Conservation (phyloP, 2,888 invertebrate species). For the Poecilobothrus nobilitatus region DNA sequence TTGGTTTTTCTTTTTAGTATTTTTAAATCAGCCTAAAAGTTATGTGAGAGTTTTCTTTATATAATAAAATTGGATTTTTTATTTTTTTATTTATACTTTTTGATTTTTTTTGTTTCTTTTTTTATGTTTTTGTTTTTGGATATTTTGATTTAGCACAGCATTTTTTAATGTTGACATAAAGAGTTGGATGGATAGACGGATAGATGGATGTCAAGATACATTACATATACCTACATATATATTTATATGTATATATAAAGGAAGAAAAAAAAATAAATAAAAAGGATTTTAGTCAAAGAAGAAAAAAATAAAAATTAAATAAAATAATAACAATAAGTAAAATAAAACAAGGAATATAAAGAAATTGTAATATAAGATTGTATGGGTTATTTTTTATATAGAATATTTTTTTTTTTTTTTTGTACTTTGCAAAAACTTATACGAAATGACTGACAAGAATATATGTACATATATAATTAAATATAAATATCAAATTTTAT, state of each 20-base stretch:
- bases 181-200: neutral
- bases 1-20: neutral
- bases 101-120: too few relatives aligned
- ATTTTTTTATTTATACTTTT: neutral
- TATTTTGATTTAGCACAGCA: conserved; percentile 6
- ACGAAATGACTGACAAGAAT: too few relatives aligned
- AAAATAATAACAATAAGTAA: neutral
- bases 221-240: neutral
- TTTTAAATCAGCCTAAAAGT: conserved; percentile 1
- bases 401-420: too few relatives aligned
- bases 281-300: neutral
- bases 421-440: too few relatives aligned
- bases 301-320: too few relatives aligned
- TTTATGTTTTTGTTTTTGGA: neutral
- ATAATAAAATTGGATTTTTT: conserved; percentile 3
- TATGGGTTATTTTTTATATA: neutral
- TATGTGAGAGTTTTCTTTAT: conserved; percentile 3
- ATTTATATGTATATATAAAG: neutral
- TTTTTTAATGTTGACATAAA: conserved; percentile 3
- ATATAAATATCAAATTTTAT: too few relatives aligned
- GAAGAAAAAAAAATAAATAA: neutral
- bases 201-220: neutral
- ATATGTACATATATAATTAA: too few relatives aligned
- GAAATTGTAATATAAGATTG: neutral
- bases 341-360: neutral